Conservation (phyloP, 1,140 invertebrate species). For the Drosophila melanica region DNA sequence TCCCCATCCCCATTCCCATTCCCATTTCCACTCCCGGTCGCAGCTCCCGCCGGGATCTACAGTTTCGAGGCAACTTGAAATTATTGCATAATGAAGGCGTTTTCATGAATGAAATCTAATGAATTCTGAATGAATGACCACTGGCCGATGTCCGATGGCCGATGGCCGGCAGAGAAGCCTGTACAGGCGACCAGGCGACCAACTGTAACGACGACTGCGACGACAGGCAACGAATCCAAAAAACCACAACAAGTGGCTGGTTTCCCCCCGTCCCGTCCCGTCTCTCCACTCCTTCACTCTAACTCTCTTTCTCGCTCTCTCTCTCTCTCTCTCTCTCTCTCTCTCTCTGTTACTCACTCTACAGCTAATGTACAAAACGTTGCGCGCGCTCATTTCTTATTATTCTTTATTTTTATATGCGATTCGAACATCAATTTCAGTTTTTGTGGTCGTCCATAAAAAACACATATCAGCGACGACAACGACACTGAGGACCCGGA, state of each 20-base stretch:
- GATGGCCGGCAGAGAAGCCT: conserved; percentile 11
- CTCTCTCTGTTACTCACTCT: background rate
- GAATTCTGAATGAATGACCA: conserved; percentile 79
- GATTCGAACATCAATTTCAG: conserved; percentile 81
- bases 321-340: background rate
- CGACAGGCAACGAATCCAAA: conserved; percentile 14
- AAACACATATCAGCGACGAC: conserved; percentile 71
- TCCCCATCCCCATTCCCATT: background rate
- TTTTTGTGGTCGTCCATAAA: conserved; percentile 82
- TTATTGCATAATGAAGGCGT: conserved; percentile 80
- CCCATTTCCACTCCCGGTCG: no score
- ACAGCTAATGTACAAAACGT: conserved; percentile 75
- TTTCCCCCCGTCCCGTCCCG: no score
- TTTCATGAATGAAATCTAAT: conserved; percentile 84
- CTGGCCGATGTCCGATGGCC: conserved; percentile 13
- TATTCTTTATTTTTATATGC: conserved; percentile 82
- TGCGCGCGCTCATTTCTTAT: conserved; percentile 80
- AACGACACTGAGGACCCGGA: conserved; percentile 39
- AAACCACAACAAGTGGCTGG: conserved; percentile 50
- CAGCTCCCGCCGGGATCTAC: background rate
- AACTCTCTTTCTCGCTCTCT: conserved; percentile 9
- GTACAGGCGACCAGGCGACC: conserved; percentile 11
- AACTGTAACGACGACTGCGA: conserved; percentile 34
- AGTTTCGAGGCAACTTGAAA: conserved; percentile 28
- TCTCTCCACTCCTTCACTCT: background rate